Percentiles rank a stretch among this genome's conserved stretches.
phyloP scores from a whole-genome alignment of 2,113 vertebrate genomes.

The Mus spicilegus region DNA sequence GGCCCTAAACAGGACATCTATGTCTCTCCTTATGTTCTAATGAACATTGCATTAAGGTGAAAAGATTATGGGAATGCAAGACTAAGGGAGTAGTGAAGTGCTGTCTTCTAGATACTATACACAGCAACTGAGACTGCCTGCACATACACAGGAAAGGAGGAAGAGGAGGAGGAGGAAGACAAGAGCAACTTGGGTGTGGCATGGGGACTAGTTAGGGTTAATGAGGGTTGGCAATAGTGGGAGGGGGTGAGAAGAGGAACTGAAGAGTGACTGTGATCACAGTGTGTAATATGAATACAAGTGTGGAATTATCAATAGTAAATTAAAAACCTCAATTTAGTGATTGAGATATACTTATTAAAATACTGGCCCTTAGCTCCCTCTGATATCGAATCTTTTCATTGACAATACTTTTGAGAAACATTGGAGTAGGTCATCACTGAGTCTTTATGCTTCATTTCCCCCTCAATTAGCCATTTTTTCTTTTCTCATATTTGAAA shows the following conservation, averaged over 20 bases:
- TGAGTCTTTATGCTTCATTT: neutral
- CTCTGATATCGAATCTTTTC: neutral
- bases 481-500: neutral
- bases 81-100: neutral
- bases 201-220: neutral
- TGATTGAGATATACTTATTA: neutral
- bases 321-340: neutral
- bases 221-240: neutral
- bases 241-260: neutral
- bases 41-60: neutral
- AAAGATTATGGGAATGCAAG: neutral
- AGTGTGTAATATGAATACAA: neutral
- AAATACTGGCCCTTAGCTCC: neutral
- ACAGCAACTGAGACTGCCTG: neutral
- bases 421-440: neutral
- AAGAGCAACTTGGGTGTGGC: neutral
- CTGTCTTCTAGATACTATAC: neutral
- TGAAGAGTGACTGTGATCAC: neutral
- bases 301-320: neutral
- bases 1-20: neutral
- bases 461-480: neutral
- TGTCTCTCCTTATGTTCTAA: neutral
- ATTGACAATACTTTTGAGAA: neutral
- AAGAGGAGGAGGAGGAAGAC: neutral
- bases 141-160: neutral